Conservation (phyloP, 2,888 invertebrate species). For the Hydriomena furcata region DNA sequence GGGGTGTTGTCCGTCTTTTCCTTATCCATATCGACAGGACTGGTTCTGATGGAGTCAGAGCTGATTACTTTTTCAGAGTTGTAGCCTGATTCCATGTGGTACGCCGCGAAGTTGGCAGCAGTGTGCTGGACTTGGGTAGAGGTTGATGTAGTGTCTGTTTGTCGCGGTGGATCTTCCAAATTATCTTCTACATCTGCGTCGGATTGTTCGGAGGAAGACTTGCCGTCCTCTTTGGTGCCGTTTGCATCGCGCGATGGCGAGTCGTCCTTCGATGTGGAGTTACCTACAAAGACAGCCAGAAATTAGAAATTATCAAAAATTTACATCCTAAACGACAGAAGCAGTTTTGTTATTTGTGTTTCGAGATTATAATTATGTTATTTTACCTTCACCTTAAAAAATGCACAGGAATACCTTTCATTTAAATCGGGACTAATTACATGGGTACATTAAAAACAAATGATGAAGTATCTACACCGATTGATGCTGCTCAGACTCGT, state of each 20-base stretch:
- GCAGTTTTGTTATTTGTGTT: slow-evolving; percentile 10
- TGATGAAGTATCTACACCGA: no score
- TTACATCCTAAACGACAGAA: not conserved
- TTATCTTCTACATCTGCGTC: slow-evolving; percentile 94
- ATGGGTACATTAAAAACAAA: no score
- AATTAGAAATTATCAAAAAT: not conserved
- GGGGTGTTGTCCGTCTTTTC: slow-evolving; percentile 84
- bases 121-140: slow-evolving; percentile 65
- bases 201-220: slow-evolving; percentile 87
- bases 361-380: not conserved
- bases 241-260: slow-evolving; percentile 50
- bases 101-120: slow-evolving; percentile 75
- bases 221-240: slow-evolving; percentile 72
- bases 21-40: slow-evolving; percentile 73
- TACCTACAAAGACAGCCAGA: slow-evolving; percentile 57
- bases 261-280: slow-evolving; percentile 64
- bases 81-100: slow-evolving; percentile 86
- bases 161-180: slow-evolving; percentile 50
- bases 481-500: no score
- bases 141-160: slow-evolving; percentile 52
- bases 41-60: slow-evolving; percentile 74
- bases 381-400: no score
- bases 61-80: slow-evolving; percentile 82
- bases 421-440: no score
- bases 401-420: no score